Evolutionary conservation across 1,140 invertebrate species (phyloP), one percentile per base, ranked within the genome.

Genomic region (Apolygus lucorum): DNA sequence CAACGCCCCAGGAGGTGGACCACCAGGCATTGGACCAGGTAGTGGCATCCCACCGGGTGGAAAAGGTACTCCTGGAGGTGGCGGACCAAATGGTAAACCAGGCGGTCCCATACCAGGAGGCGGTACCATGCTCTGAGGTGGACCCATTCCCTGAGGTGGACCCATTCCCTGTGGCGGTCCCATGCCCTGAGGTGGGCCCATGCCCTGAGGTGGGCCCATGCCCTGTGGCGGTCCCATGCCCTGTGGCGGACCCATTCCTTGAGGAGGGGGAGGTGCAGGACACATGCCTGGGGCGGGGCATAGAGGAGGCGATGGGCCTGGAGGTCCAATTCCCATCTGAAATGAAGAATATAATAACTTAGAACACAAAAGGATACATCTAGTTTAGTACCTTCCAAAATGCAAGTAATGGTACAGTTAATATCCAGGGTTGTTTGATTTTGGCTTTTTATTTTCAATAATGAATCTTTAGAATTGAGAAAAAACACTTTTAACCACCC

Each of bases 191-290:
- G 71, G 69, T 74, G 2, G 65, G 67, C 59, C 74, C 74, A 14
- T 75, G 74, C 75, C 75, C 76, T 72, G 64, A 73, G 76, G 72
- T 29, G 65, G 69, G 52, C 71, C 4, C n/a, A n/a, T n/a, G n/a
- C n/a, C n/a, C n/a, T n/a, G n/a, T 34, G 77, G 34, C 64, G 73
- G 69, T 26, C 75, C 26, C 1, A 76, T 69, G 49, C 75, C 75
- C 28, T 76, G 68, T 24, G 29, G 59, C n/a, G 59, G 28, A 64
- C 83, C 82, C 25, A 84, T 73, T 73, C 84, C 86, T 71, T 84
- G 83, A 49, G n/a, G 24, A 34, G 54, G 69, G 1, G 29, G 69
- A 52, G 63, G 69, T 1, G 29, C 34, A n/a, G 49, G 49, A 68
- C n/a, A 2, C 29, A 62, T 27, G 11, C 26, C 24, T 17, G 29